phyloP scores from a whole-genome alignment of 1,140 invertebrate species.

The Pteromalus puparum region DNA sequence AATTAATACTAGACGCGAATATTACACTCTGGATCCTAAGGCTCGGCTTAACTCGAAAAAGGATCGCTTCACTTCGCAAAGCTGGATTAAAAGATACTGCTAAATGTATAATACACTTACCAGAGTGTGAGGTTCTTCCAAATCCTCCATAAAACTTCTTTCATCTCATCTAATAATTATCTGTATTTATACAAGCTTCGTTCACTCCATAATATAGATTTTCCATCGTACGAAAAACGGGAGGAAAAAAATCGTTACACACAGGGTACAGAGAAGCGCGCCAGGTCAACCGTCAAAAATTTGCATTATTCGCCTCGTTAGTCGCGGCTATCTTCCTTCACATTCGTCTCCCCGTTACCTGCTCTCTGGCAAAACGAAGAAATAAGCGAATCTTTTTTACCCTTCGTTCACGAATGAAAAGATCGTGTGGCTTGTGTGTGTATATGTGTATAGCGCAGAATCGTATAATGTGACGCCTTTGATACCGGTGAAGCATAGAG shows the following conservation, averaged over 20 bases:
- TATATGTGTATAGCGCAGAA: too few species aligned
- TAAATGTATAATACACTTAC: too few species aligned
- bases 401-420: background rate
- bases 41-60: too few species aligned
- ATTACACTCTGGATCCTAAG: too few species aligned
- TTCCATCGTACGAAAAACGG: background rate
- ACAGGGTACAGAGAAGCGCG: background rate
- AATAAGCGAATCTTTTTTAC: background rate
- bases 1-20: too few species aligned
- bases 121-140: too few species aligned
- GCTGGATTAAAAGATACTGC: too few species aligned
- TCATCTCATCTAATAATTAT: too few species aligned
- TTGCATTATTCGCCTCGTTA: constrained; percentile 1
- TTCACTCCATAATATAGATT: background rate
- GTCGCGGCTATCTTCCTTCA: background rate
- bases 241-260: background rate
- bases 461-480: background rate
- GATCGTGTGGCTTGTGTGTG: background rate
- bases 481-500: background rate
- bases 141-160: too few species aligned
- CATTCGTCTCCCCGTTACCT: background rate
- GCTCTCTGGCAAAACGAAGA: background rate
- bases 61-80: too few species aligned
- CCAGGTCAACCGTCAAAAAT: background rate
- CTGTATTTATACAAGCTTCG: too few species aligned